These are phyloP conservation scores for Scaptodrosophila latifasciaeformis DNA, from an alignment of 2,888 invertebrate species.

Conservation along the genomic window DNA sequence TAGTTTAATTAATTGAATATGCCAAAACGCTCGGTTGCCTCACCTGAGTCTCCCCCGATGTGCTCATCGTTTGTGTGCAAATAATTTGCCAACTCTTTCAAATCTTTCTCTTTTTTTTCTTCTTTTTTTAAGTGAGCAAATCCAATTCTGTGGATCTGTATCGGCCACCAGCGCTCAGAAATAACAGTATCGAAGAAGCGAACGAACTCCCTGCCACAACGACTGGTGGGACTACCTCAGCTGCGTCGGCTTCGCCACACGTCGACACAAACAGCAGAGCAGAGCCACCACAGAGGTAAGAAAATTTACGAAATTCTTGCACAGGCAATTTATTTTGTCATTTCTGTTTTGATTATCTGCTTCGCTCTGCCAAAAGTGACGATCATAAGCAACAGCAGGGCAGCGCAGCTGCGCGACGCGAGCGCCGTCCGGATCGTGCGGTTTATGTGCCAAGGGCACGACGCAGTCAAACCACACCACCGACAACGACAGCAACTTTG, in stretches of 20 bases:
- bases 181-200: conserved; percentile 41
- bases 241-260: conserved; percentile 29
- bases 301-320: conserved; percentile 52
- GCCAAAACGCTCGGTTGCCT: conserved; percentile 52
- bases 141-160: conserved; percentile 76
- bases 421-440: conserved; percentile 84
- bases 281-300: conserved; percentile 45
- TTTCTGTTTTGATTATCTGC: conserved; percentile 55
- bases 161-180: conserved; percentile 77
- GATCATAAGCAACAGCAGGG: conserved; percentile 37
- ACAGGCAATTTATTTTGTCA: conserved; percentile 29
- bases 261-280: conserved; percentile 14
- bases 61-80: conserved; percentile 31
- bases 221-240: conserved; percentile 30
- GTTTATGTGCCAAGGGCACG: conserved; percentile 86
- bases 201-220: conserved; percentile 14
- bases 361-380: conserved; percentile 32
- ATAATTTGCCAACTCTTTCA: conserved; percentile 15
- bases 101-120: conserved; percentile 1
- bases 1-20: conserved; percentile 31
- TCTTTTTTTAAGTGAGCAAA: conserved; percentile 58
- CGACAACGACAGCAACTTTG: conserved; percentile 49
- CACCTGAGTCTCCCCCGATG: conserved; percentile 24
- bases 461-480: conserved; percentile 76
- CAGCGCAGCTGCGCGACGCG: conserved; percentile 66